Evolutionary conservation across 2,888 invertebrate genomes (phyloP).

Genomic region (Amblyjoppa proteus): DNA sequence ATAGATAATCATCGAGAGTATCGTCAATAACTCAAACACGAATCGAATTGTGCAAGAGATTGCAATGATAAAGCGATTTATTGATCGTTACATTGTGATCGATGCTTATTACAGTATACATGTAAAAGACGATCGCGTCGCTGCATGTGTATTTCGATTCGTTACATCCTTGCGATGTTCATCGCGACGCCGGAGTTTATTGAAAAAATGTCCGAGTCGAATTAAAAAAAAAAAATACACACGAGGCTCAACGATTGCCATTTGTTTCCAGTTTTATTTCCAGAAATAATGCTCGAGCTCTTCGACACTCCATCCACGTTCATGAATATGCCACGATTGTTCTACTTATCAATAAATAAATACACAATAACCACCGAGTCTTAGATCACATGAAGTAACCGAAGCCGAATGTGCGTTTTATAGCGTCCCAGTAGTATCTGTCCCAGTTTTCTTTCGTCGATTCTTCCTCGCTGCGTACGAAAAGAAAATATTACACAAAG

Average conservation of each 20-base stretch:
- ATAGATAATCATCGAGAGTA: neutral
- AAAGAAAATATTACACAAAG: conserved; percentile 41
- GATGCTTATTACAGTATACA: conserved; percentile 38
- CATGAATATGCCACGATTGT: conserved; percentile 61
- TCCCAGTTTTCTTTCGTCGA: conserved; percentile 96
- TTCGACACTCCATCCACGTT: neutral
- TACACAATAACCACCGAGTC: conserved; percentile 67
- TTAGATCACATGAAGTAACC: conserved; percentile 88
- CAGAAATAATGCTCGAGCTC: conserved; percentile 45
- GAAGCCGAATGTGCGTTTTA: conserved; percentile 96
- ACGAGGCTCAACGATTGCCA: conserved; percentile 11
- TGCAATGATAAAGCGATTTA: conserved; percentile 45
- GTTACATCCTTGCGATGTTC: neutral
- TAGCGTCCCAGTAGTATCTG: conserved; percentile 97
- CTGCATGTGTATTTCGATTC: conserved; percentile 3
- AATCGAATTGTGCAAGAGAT: conserved; percentile 3
- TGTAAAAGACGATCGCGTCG: conserved; percentile 33
- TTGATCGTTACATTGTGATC: conserved; percentile 49
- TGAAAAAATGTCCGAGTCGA: conserved; percentile 9
- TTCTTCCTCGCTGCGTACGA: conserved; percentile 88
- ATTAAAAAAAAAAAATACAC: conserved; percentile 25
- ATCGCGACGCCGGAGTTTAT: neutral
- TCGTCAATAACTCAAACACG: neutral
- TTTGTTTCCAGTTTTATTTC: conserved; percentile 4
- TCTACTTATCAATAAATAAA: conserved; percentile 81